Base-by-base conservation (phyloP, 2,113 vertebrate species). In the Anoura caudifer region DNA sequence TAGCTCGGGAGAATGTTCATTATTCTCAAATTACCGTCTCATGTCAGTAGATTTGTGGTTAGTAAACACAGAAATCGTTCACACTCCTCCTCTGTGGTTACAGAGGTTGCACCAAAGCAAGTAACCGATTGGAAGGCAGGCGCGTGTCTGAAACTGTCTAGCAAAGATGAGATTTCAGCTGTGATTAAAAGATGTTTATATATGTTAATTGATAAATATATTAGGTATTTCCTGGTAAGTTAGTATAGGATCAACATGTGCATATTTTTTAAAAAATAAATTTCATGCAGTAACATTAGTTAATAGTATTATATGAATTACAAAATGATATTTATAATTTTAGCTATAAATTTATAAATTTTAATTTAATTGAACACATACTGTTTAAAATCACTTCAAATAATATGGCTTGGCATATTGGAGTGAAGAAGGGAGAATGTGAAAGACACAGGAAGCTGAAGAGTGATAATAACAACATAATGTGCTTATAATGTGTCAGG, bases 1-100 rank as follows among this genome's bases (percentile, higher is more conserved):
- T 72, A 95, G 91, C 97, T 96, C 96, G 97, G 98, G 98, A 97
- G 97, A 95, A 93, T 97, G 94, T 98, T 98, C 97, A 97, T 98
- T 98, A 97, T 97, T 96, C 92, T 95, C 72, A 84, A 94, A 96
- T 96, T 96, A 95, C 86, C 79, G 81, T 92, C 70, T 90, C 17
- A 41, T 87, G 97, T 97, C 98, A 98, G 96, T 89, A 98, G 89
- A 96, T 96, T 33, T 94, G 95, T 97, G 94, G 97, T 97, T 97
- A 97, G 97, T 98, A 97, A 95, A 97, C 95, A 97, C 56, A 81
- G 41, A 72, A 47, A 36, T 54, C 26, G 6, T 90, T 85, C 15
- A 0, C 65, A 63, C 50, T 61, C 65, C 50, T n/a, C 54, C 36
- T 69, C 41, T 7, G 17, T n/a, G 20, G 52, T 50, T 26, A 3